phyloP scores from a whole-genome alignment of 2,888 invertebrate genomes.

The Lutraria lutraria region DNA sequence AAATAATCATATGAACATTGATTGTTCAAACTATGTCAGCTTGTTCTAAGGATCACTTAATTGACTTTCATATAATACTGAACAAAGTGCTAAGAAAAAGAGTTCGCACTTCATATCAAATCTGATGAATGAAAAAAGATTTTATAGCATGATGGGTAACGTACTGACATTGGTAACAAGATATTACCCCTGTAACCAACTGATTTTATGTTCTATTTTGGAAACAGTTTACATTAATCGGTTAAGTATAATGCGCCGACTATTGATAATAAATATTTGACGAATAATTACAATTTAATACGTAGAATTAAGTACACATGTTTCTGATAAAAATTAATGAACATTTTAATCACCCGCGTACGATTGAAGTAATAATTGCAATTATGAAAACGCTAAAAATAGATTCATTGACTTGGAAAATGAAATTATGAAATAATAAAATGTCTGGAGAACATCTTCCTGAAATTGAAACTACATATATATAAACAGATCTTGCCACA shows the following conservation, averaged over 20 bases:
- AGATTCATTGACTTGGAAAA: conserved; percentile 15
- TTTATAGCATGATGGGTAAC: no score
- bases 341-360: not conserved
- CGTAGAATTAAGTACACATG: conserved; percentile 5
- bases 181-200: not conserved
- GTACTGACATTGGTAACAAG: not conserved
- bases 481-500: not conserved
- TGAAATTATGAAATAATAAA: not conserved
- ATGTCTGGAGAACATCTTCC: not conserved
- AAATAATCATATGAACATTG: no score
- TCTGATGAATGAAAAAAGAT: no score
- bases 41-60: no score
- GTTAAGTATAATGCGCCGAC: not conserved
- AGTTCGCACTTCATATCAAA: no score
- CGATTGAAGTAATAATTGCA: not conserved
- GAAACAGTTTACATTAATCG: conserved; percentile 9
- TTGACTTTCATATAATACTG: no score
- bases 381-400: not conserved
- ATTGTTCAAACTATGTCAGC: no score
- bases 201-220: not conserved
- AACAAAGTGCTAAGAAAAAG: no score
- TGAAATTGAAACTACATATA: conserved; percentile 1
- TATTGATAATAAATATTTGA: conserved; percentile 14
- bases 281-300: conserved; percentile 16
- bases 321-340: not conserved